A percentile compares a stretch with the other conserved stretches of the same genome.
These are phyloP conservation scores for Brachypalpus laphriformis DNA, from an alignment of 2,888 invertebrate genomes.

Conservation along the genomic window DNA sequence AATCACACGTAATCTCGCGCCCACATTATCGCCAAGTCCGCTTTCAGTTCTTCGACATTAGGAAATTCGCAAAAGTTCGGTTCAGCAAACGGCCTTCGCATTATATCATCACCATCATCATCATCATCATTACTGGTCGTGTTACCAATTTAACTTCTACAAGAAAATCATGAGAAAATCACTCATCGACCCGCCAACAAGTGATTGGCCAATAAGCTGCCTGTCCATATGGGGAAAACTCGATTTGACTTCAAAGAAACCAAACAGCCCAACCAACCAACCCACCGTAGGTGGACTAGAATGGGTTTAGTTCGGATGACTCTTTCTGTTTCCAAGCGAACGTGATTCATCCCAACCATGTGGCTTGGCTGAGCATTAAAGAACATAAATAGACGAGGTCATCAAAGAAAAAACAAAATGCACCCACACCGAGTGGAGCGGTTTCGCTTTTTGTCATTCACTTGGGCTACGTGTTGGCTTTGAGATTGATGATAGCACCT, in stretches of 20 bases:
- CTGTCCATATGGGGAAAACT: constrained; percentile 35
- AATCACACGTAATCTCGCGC: constrained; percentile 31
- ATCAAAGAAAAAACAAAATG: constrained; percentile 26
- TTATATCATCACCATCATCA: constrained; percentile 36
- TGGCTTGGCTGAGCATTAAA: constrained; percentile 8
- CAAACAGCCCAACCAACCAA: constrained; percentile 16
- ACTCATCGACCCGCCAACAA: not conserved
- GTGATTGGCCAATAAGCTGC: constrained; percentile 20
- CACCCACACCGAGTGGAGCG: constrained; percentile 48
- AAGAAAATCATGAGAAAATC: constrained; percentile 22
- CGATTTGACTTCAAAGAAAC: not conserved
- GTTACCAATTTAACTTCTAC: constrained; percentile 27
- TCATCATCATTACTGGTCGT: constrained; percentile 7
- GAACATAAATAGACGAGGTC: constrained; percentile 55
- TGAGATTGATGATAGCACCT: constrained; percentile 53
- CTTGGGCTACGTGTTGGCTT: not conserved
- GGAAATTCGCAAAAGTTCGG: constrained; percentile 34
- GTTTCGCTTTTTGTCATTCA: constrained; percentile 53
- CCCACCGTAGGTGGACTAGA: constrained; percentile 49
- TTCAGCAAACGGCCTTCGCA: constrained; percentile 60
- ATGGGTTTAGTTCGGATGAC: constrained; percentile 45
- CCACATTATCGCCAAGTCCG: constrained; percentile 26
- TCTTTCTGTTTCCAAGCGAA: constrained; percentile 8
- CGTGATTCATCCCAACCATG: constrained; percentile 58
- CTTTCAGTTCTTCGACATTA: constrained; percentile 44